These are phyloP conservation scores for Sardinella longiceps DNA, from an alignment of 2,797 vertebrate genomes.

Conservation along the genomic window DNA sequence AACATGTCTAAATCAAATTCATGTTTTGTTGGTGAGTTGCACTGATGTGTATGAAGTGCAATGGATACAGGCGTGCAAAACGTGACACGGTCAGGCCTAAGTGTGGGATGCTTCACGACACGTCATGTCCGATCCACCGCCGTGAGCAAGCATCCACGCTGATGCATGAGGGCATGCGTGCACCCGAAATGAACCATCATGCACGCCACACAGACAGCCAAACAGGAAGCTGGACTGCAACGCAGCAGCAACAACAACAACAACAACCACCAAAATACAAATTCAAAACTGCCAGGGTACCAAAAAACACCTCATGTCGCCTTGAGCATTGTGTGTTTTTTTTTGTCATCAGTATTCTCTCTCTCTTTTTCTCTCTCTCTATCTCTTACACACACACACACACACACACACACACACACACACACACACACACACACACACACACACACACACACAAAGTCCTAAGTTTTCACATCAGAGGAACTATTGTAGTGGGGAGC, in stretches of 20 bases:
- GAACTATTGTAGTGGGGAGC: slow-evolving; percentile 35
- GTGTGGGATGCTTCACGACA: slow-evolving; percentile 4
- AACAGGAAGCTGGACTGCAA: not conserved
- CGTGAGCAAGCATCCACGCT: not conserved
- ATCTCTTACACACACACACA: no score
- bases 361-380: no score
- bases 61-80: not conserved
- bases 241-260: not conserved
- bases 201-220: not conserved
- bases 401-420: no score
- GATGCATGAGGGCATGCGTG: not conserved
- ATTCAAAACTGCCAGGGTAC: not conserved
- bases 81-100: not conserved
- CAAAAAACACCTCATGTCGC: not conserved
- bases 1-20: not conserved
- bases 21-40: slow-evolving; percentile 6
- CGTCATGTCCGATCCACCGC: not conserved
- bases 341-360: not conserved
- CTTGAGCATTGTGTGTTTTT: not conserved
- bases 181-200: not conserved
- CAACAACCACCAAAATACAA: not conserved
- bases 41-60: not conserved
- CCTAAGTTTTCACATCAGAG: not conserved
- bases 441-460: not conserved
- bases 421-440: no score